Base-by-base conservation (phyloP, 2,113 vertebrate species). In the Limnothrissa miodon region DNA sequence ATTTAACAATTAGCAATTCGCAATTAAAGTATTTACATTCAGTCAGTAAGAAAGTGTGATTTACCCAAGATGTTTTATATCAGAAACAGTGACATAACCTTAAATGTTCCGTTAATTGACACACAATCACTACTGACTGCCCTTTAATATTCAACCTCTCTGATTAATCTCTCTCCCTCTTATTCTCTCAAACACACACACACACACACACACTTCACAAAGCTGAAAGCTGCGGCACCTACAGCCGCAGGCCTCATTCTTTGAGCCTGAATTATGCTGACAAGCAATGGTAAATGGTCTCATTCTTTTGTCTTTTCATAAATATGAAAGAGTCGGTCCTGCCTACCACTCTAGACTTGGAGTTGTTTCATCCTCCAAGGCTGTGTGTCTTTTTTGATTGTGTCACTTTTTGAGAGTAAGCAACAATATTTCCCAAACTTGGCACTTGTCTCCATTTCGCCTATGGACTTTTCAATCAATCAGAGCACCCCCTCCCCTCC, bases 381-480 rank as follows among this genome's bases (percentile, higher is more conserved):
- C 78, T 83, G 51, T 81, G 45, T 85, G 53, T 87, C 42, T 25
- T 84, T 78, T 81, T 84, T 86, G 21, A 86, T 84, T 86, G 45
- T 44, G 45, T 83, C 33, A 48, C 59, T 83, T 85, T 84, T 78
- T 78, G 36, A 82, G 80, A 80, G 82, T n/a, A 59, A 85, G 80
- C 53, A 39, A 78, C 85, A 83, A 88, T 83, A 87, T 80, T 84
- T 86, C 81, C 83, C 25, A 74, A 81, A 78, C 48, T 51, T 44
- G 36, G 25, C 39, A 87, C 78, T 86, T 36, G 78, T 87, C 89
- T 81, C 46, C 87, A 78, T 86, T 82, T 86, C 87, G 79, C 85
- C 59, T 56, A 45, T 82, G 82, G 85, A 90, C 79, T 83, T 87
- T 81, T 88, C 88, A 92, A 80, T 91, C 90, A 88, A 88, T 85